Conservation (phyloP, 2,113 vertebrate species). For the Urocynchramus pylzowi region DNA sequence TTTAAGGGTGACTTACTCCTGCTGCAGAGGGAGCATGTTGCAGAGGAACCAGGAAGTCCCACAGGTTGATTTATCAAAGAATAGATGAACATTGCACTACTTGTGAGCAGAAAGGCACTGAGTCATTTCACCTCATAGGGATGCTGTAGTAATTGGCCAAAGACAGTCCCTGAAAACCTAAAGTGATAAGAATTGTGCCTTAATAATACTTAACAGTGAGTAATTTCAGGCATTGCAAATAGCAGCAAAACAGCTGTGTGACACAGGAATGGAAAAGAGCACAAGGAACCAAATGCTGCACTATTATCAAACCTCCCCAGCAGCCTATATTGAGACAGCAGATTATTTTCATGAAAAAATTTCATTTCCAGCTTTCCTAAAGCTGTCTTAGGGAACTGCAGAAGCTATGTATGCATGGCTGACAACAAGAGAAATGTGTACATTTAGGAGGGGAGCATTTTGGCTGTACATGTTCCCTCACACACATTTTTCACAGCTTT, state of each 20-base stretch:
- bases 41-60: background rate
- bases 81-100: background rate
- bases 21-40: background rate
- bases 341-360: slow-evolving; percentile 6
- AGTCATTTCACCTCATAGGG: background rate
- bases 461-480: background rate
- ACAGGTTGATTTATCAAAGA: background rate
- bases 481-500: background rate
- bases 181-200: background rate
- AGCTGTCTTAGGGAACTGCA: background rate
- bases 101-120: background rate
- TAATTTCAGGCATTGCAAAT: background rate
- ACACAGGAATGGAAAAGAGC: background rate
- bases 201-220: background rate
- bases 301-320: background rate
- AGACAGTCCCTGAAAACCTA: background rate
- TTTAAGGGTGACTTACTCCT: background rate
- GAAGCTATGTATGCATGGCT: background rate
- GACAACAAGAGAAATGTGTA: background rate
- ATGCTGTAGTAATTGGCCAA: background rate
- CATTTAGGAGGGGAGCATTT: background rate
- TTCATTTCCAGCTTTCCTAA: background rate
- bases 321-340: background rate
- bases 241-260: background rate
- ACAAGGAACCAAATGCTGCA: background rate